A percentile compares a stretch with the other conserved stretches of the same genome.
Evolutionary conservation across 2,797 vertebrate genomes (phyloP).

Genomic region (Sebastes hubbsi): DNA sequence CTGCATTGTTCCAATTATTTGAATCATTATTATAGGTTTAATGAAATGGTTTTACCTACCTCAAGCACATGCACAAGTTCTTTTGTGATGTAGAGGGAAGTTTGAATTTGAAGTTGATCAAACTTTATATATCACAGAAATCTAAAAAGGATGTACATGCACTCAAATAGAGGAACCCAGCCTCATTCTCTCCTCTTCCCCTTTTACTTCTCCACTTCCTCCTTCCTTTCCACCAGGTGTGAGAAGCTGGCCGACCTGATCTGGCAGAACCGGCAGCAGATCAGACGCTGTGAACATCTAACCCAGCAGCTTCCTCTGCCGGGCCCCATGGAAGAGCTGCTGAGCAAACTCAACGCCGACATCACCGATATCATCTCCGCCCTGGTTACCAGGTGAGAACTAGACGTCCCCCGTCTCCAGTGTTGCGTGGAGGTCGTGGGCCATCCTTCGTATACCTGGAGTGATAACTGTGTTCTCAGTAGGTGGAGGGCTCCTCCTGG

Average conservation of each 20-base stretch:
- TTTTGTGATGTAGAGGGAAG: not conserved
- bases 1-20: not conserved
- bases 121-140: not conserved
- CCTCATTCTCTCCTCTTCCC: not conserved
- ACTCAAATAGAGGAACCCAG: not conserved
- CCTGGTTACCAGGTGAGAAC: conserved; percentile 89
- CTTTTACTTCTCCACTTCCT: not conserved
- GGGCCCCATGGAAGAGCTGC: conserved; percentile 91
- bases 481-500: not conserved
- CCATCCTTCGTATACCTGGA: not conserved
- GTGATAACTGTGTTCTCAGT: not conserved
- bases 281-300: conserved; percentile 90
- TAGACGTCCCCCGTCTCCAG: not conserved
- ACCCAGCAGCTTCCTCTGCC: conserved; percentile 94
- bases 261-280: conserved; percentile 96
- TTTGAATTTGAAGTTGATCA: not conserved
- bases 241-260: conserved; percentile 93
- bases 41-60: not conserved
- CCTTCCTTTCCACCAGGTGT: conserved; percentile 80
- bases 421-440: not conserved
- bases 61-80: not conserved
- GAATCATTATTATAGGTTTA: not conserved
- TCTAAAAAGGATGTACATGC: not conserved
- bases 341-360: conserved; percentile 89
- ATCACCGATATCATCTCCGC: conserved; percentile 96